Evolutionary conservation across 2,113 vertebrate genomes (phyloP), one percentile per base, ranked within the genome.

Genomic region (Mugil cephalus): DNA sequence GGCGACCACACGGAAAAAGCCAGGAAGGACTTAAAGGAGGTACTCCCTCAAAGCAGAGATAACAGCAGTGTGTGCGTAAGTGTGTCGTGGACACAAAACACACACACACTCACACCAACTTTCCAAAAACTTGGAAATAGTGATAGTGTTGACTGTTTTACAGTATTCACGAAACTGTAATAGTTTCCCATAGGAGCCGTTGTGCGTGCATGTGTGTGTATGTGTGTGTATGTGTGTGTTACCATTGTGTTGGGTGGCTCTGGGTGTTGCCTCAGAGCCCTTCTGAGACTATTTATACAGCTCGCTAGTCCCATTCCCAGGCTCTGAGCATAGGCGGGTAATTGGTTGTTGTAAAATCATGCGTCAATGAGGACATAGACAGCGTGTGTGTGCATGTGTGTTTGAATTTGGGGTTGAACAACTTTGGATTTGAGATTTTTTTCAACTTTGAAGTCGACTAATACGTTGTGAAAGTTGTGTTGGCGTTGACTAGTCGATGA

Each of bases 141-240:
- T 70, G 67, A 83, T 69, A 61, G 68, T 58, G 77, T 77, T 89
- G 84, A 85, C 77, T 62, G 77, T 66, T 87, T 86, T 86, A 89
- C 79, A 56, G 72, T 75, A 70, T 8, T 10, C 11, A 52, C 80
- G 79, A 69, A 85, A 87, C 34, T 64, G 48, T 77, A 71, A 84
- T 72, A 80, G 66, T 80, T 83, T 85, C 87, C 82, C 82, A 70
- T 43, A 80, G 77, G 38, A 70, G 47, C 4, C 7, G 24, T 34
- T 59, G 52, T 54, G 2, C 40, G 40, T 21, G 59, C 5, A 5
- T 30, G 24, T 30, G 24, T 30, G 36, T 40, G 45, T 51, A 14
- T 46, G 24, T 40, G 39, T 59, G 56, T 54, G 2, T 46, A 40
- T 34, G 59, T 73, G 47, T 38, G 36, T 84, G 73, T 82, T 83